These are phyloP conservation scores for Ptychochromis oligacanthus DNA, from an alignment of 2,113 vertebrate species.

Conservation along the genomic window DNA sequence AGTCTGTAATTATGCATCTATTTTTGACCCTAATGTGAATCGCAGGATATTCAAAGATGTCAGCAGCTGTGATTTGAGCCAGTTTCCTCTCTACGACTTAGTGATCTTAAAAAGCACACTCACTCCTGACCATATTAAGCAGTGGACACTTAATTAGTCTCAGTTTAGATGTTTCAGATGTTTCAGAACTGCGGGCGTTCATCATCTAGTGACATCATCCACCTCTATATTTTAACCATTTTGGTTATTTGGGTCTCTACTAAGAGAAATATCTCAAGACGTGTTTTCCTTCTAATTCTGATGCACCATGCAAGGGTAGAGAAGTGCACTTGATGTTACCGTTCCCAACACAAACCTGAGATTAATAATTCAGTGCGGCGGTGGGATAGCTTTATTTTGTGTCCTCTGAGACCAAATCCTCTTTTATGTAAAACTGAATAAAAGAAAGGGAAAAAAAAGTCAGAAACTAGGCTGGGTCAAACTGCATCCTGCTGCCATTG, in stretches of 20 bases:
- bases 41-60: slow-evolving; percentile 64
- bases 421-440: slow-evolving; percentile 68
- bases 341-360: slow-evolving; percentile 64
- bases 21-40: slow-evolving; percentile 75
- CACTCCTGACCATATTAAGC: background rate
- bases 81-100: slow-evolving; percentile 10
- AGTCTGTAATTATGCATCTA: slow-evolving; percentile 84
- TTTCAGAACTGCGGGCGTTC: background rate
- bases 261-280: slow-evolving; percentile 25
- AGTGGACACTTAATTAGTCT: background rate
- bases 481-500: slow-evolving; percentile 43
- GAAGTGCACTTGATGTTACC: slow-evolving; percentile 62
- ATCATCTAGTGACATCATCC: background rate
- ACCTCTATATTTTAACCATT: background rate
- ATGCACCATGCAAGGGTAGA: slow-evolving; percentile 45
- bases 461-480: slow-evolving; percentile 55
- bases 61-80: slow-evolving; percentile 30
- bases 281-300: slow-evolving; percentile 49
- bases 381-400: slow-evolving; percentile 74
- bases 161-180: background rate
- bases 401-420: slow-evolving; percentile 69
- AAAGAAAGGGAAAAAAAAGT: slow-evolving; percentile 32
- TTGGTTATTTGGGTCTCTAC: background rate
- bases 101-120: slow-evolving; percentile 32
- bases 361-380: slow-evolving; percentile 74